Evolutionary conservation across 2,113 vertebrate species (phyloP), one percentile per base, ranked within the genome.

Genomic region (Sakesphorus luctuosus): DNA sequence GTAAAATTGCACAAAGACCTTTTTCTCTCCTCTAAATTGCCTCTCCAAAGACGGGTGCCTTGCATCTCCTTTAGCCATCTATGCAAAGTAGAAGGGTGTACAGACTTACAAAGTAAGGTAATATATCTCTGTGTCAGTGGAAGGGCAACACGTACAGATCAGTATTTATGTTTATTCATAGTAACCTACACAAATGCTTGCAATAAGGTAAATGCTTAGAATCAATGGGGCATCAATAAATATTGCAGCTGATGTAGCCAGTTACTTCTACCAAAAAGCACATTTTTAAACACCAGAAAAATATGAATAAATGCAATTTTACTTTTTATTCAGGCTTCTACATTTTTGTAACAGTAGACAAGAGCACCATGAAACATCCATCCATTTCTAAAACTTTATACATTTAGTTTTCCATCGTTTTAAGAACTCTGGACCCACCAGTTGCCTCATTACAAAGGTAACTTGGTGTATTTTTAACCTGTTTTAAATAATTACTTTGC

Each of bases 121-220:
- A 97, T 96, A 96, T 3, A 97, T 97, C 94, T 96, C 91, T 61
- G 83, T 96, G 96, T 96, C 96, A 97, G 92, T 40, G 83, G 92
- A 96, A 96, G 94, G 96, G 90, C 96, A 96, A 89, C 79, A 90
- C 24, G 8, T 93, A 96, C 94, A 88, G 85, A 93, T 95, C 91
- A 83, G 91, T 96, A 87, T 96, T 96, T 96, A 96, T 96, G 93
- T 97, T 96, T 97, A 97, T 97, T 97, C 94, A 96, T 93, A 91
- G 95, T 86, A 94, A 90, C 92, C 94, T 84, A 93, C 96, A 92
- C 83, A 94, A 96, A 96, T 78, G 92, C 92, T 92, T 80, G 79
- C 79, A 95, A 93, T 90, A 76, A 93, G 73, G 90, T 71, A 97
- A 96, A 95, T 65, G 68, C 85, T 92, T 72, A 55, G 61, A 88